Percentiles rank a stretch among this genome's conserved stretches.
Evolutionary conservation across 2,888 invertebrate species (phyloP).

Genomic region (Orthonevra nobilis): DNA sequence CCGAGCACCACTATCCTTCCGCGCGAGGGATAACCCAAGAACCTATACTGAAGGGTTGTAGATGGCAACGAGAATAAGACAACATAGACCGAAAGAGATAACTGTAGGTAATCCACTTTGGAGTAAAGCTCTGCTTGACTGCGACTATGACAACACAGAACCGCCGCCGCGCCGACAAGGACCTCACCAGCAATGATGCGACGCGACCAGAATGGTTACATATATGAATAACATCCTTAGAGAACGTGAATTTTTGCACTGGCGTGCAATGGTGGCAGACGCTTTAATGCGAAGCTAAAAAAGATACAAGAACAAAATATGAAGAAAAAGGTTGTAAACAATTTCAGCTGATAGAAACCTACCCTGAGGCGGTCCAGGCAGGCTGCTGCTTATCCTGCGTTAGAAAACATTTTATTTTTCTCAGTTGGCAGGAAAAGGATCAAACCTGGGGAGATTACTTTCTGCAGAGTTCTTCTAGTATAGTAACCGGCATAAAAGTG

Average conservation of each 20-base stretch:
- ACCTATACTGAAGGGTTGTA: no score
- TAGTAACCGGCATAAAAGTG: slow-evolving; percentile 20
- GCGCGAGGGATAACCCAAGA: background rate
- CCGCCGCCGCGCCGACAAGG: background rate
- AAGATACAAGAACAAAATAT: background rate
- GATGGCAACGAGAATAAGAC: background rate
- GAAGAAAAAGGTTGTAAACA: slow-evolving; percentile 5
- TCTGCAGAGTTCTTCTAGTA: background rate
- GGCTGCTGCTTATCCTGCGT: slow-evolving; percentile 37
- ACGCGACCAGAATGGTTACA: background rate
- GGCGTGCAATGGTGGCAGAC: slow-evolving; percentile 6
- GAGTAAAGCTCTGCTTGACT: slow-evolving; percentile 29
- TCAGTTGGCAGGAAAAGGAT: slow-evolving; percentile 38
- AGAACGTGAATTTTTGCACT: slow-evolving; percentile 18
- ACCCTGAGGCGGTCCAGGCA: slow-evolving; percentile 30
- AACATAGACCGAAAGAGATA: slow-evolving; percentile 17
- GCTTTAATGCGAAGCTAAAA: slow-evolving; percentile 13
- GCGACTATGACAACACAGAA: slow-evolving; percentile 42
- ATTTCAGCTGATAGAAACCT: slow-evolving; percentile 9
- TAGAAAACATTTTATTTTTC: slow-evolving; percentile 36
- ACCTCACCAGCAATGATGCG: slow-evolving; percentile 13
- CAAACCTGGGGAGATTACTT: slow-evolving; percentile 13
- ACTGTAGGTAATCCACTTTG: slow-evolving; percentile 52
- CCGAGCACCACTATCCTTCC: slow-evolving; percentile 29
- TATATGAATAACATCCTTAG: slow-evolving; percentile 9